These are phyloP conservation scores for Nasonia vitripennis DNA, from an alignment of 1,140 invertebrate species.

Conservation along the genomic window DNA sequence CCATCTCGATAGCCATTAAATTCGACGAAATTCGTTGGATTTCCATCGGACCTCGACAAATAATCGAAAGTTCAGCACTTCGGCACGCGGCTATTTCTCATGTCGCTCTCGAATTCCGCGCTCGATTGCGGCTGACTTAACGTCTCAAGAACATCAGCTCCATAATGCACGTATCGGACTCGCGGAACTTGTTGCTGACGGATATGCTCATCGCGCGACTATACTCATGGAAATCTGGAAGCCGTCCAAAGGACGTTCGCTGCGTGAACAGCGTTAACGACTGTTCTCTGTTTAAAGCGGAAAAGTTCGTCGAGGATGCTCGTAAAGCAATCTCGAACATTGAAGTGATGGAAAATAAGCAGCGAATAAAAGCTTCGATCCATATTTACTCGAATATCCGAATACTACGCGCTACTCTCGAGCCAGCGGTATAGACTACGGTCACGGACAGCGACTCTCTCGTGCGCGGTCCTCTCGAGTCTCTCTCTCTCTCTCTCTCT, in stretches of 20 bases:
- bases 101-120: neutral
- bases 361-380: no score
- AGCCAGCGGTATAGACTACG: neutral
- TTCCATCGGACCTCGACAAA: no score
- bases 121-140: slow-evolving; percentile 2
- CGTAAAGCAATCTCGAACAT: no score
- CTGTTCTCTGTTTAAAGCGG: neutral
- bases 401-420: no score
- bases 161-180: neutral
- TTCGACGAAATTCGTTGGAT: no score
- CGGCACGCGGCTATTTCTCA: neutral
- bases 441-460: neutral
- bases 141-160: neutral
- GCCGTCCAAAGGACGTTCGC: slow-evolving; percentile 21
- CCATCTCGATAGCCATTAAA: neutral
- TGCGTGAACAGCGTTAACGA: neutral
- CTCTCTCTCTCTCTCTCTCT: no score
- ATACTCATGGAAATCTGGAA: slow-evolving; percentile 35
- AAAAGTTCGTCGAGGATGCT: neutral
- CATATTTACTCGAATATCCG: no score
- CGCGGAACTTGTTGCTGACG: slow-evolving; percentile 38
- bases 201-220: slow-evolving; percentile 6
- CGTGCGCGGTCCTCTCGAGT: neutral
- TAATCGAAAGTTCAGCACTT: neutral
- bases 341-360: no score